A percentile compares a stretch with the other conserved stretches of the same genome.
Evolutionary conservation across 2,888 invertebrate species (phyloP).

Genomic region (Esperia sulphurella): DNA sequence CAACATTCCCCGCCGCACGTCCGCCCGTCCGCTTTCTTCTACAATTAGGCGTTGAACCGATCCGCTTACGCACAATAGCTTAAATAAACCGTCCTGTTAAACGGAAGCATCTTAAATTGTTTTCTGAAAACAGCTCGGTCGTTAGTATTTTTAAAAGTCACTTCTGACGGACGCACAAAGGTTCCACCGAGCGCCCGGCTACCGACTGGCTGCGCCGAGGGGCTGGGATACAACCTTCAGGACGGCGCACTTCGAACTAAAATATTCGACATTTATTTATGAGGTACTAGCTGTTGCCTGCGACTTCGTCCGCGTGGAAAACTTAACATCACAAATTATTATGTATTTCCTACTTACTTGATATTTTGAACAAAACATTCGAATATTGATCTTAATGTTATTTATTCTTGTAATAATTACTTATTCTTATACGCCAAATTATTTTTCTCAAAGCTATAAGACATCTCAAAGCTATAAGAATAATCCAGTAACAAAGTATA

Average conservation of each 20-base stretch:
- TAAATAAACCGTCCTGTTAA: constrained; percentile 58
- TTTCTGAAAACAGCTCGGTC: constrained; percentile 70
- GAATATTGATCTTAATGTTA: no score
- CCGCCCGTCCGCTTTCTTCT: constrained; percentile 24
- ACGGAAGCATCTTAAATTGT: constrained; percentile 75
- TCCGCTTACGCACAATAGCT: constrained; percentile 62
- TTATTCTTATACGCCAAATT: no score
- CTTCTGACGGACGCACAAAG: constrained; percentile 45
- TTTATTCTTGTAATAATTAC: no score
- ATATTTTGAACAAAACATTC: no score
- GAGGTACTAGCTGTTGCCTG: no score
- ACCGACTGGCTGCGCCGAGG: constrained; percentile 23
- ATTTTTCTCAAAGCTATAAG: no score
- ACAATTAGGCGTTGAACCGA: constrained; percentile 64
- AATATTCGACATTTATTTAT: no score
- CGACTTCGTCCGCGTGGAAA: no score
- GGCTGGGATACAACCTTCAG: constrained; percentile 24
- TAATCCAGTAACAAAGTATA: no score
- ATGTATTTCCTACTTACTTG: no score
- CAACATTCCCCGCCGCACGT: constrained; percentile 21
- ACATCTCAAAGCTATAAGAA: no score
- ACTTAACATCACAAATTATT: no score
- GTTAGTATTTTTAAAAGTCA: constrained; percentile 51
- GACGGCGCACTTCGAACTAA: neutral
- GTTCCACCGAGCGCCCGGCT: constrained; percentile 23